Evolutionary conservation across 2,888 invertebrate genomes (phyloP).

Genomic region (Spisula solida): DNA sequence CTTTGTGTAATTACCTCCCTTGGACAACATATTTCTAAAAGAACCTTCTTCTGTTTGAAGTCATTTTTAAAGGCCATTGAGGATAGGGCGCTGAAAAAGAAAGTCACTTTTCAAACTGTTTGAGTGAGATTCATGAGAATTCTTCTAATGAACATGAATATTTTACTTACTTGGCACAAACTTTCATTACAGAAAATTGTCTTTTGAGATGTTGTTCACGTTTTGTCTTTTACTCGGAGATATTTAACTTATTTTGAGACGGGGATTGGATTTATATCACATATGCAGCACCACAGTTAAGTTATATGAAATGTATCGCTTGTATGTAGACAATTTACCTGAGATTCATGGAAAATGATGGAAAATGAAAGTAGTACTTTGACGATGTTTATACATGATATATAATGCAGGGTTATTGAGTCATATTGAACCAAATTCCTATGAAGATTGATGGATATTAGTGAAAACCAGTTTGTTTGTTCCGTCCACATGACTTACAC

Average conservation of each 20-base stretch:
- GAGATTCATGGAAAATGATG: not conserved
- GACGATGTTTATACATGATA: not conserved
- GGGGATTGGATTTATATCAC: not conserved
- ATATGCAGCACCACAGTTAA: not conserved
- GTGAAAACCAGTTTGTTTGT: constrained; percentile 11
- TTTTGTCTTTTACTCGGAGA: constrained; percentile 18
- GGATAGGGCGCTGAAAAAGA: no score
- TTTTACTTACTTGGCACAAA: not conserved
- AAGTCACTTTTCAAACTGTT: no score
- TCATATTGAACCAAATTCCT: not conserved
- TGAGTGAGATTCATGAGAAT: no score
- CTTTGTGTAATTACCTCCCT: not conserved
- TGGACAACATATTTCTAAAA: not conserved
- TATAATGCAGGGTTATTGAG: not conserved
- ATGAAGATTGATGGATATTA: not conserved
- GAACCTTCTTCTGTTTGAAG: not conserved
- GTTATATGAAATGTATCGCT: not conserved
- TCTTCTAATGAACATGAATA: no score
- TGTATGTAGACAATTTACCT: not conserved
- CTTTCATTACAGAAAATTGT: constrained; percentile 12
- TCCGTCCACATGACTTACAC: constrained; percentile 26
- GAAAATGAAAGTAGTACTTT: not conserved
- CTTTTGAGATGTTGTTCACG: constrained; percentile 16
- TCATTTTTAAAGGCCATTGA: not conserved
- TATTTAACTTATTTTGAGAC: constrained; percentile 15